phyloP scores from a whole-genome alignment of 2,797 vertebrate species.

The Fundulus diaphanus region DNA sequence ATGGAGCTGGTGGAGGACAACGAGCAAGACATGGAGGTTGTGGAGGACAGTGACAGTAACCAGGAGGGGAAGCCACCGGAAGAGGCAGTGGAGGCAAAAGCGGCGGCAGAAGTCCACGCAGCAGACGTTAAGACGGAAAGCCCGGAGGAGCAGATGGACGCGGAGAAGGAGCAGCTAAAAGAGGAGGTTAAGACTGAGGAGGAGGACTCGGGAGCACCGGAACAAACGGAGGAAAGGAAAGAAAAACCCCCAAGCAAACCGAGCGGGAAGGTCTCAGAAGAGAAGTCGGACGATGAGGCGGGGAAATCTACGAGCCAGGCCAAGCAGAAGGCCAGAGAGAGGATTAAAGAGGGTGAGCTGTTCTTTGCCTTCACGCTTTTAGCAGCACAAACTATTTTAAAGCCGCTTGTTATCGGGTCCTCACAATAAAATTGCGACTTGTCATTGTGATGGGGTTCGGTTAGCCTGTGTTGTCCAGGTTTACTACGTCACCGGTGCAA shows the following conservation, averaged over 20 bases:
- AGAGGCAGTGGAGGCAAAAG: constrained; percentile 67
- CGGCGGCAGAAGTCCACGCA: constrained; percentile 58
- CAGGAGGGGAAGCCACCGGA: constrained; percentile 65
- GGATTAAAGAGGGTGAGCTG: constrained; percentile 88
- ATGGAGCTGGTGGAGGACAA: constrained; percentile 72
- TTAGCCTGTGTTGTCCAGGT: no score
- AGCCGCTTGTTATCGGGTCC: no score
- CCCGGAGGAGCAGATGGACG: constrained; percentile 49
- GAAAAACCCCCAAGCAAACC: constrained; percentile 81
- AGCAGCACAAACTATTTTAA: no score
- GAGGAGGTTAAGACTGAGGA: constrained; percentile 75
- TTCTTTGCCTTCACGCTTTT: not conserved
- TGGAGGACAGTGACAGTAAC: constrained; percentile 79
- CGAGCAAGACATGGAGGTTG: constrained; percentile 66
- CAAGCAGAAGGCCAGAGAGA: constrained; percentile 86
- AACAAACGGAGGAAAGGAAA: constrained; percentile 74
- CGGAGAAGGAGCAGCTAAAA: constrained; percentile 53
- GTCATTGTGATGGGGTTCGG: no score
- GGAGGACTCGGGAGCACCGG: constrained; percentile 72
- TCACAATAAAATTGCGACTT: no score
- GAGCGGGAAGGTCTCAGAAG: constrained; percentile 82
- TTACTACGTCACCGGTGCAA: no score
- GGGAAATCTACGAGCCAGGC: constrained; percentile 78
- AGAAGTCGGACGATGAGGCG: constrained; percentile 81
- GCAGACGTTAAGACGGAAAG: constrained; percentile 80